Evolutionary conservation across 2,113 vertebrate genomes (phyloP).

Genomic region (Hemibagrus wyckioides): DNA sequence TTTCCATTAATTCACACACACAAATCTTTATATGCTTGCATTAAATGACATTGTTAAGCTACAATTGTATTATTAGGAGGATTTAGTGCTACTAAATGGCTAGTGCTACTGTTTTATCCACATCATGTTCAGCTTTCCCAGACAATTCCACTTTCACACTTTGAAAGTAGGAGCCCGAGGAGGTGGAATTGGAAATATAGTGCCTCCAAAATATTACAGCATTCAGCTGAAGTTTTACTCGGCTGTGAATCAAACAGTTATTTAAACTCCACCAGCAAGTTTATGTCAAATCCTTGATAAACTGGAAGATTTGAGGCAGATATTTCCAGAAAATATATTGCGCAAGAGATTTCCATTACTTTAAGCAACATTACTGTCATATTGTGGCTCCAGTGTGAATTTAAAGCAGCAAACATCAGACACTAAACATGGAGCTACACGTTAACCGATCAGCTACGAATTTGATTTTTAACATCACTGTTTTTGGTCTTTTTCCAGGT

Average conservation of each 20-base stretch:
- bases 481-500: conserved; percentile 75
- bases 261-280: neutral
- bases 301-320: neutral
- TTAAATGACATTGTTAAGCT: neutral
- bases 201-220: neutral
- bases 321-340: neutral
- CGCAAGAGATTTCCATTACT: neutral
- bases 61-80: neutral
- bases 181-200: neutral
- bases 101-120: neutral
- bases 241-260: neutral
- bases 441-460: neutral
- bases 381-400: neutral
- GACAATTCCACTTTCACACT: neutral
- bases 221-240: neutral
- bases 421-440: neutral
- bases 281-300: neutral
- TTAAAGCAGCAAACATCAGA: neutral
- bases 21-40: neutral
- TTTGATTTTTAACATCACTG: neutral
- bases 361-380: neutral
- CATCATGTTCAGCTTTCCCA: neutral
- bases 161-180: neutral
- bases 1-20: neutral
- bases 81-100: too few relatives aligned